These are phyloP conservation scores for Entosphenus tridentatus DNA, from an alignment of 2,113 vertebrate genomes.

Conservation along the genomic window DNA sequence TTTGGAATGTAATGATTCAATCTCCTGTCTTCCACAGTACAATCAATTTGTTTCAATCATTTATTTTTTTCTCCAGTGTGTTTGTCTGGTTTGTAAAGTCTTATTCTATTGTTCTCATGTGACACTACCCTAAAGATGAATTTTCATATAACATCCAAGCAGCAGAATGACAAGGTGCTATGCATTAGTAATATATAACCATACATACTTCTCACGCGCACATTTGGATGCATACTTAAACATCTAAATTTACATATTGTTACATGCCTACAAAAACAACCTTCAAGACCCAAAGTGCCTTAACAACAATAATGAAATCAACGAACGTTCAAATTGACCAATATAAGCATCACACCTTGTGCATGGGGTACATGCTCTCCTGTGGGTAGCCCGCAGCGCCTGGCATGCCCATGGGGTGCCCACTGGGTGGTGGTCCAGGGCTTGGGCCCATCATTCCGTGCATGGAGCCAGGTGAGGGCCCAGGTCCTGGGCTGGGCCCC, in stretches of 20 bases:
- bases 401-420: constrained; percentile 46
- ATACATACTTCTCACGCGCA: not conserved
- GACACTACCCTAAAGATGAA: no score
- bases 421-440: constrained; percentile 61
- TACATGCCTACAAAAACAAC: not conserved
- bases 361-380: constrained; percentile 61
- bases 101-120: no score
- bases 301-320: not conserved
- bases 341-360: constrained; percentile 44
- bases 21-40: no score
- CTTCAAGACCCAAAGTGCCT: not conserved
- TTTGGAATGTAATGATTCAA: no score
- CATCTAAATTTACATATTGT: not conserved
- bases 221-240: not conserved
- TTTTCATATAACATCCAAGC: no score
- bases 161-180: no score
- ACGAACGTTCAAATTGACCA: not conserved
- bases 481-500: constrained; percentile 81
- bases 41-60: no score
- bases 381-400: constrained; percentile 55
- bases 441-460: constrained; percentile 97
- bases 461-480: constrained; percentile 76
- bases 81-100: no score
- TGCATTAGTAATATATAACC: no score
- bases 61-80: no score